Conservation (phyloP, 2,888 invertebrate species). For the Drosophila eohydei region DNA sequence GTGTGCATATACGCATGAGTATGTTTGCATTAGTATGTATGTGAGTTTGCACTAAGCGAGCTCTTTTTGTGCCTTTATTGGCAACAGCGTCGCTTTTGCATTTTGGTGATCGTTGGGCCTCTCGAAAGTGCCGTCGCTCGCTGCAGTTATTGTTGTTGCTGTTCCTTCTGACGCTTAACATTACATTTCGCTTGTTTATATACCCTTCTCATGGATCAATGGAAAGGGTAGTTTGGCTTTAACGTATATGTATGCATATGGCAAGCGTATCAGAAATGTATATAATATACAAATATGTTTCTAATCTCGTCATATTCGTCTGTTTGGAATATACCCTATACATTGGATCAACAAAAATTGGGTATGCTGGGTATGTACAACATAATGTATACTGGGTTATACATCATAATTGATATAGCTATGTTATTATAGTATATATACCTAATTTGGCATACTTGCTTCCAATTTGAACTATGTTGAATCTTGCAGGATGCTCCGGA, state of each 20-base stretch:
- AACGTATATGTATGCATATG: not conserved
- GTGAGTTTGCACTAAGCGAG: not conserved
- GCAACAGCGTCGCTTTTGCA: slow-evolving; percentile 3
- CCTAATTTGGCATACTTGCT: not conserved
- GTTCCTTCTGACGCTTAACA: not conserved
- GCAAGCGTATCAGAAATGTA: not conserved
- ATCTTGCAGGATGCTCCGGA: not conserved
- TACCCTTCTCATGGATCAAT: not conserved
- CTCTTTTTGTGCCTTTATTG: slow-evolving; percentile 1
- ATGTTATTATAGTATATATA: not conserved
- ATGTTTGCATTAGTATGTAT: not conserved
- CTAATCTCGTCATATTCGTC: not conserved
- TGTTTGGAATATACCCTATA: too few relatives aligned
- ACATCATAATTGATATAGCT: too few relatives aligned
- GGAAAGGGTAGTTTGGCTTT: not conserved
- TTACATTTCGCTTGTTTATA: not conserved
- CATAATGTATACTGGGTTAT: too few relatives aligned
- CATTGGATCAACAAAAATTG: too few relatives aligned
- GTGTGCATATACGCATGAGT: not conserved
- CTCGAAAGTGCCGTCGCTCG: not conserved
- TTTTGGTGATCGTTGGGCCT: not conserved
- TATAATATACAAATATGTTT: not conserved
- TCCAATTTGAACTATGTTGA: not conserved
- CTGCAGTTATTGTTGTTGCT: not conserved
- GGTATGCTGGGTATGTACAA: too few relatives aligned